Evolutionary conservation across 2,113 vertebrate species (phyloP).

Genomic region (Cichladusa arquata): DNA sequence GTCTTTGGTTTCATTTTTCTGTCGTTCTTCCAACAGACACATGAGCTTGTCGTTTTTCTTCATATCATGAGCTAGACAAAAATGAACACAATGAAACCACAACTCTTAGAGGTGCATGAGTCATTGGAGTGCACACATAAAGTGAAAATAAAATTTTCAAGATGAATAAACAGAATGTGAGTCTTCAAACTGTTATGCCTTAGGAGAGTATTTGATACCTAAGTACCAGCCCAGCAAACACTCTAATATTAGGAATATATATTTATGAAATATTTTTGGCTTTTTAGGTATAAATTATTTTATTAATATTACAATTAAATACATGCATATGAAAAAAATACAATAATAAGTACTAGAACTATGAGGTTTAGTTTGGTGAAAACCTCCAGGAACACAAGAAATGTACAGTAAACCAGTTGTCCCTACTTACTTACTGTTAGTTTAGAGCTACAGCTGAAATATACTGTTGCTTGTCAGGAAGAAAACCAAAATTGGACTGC

Average conservation of each 20-base stretch:
- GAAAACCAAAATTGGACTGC: background rate
- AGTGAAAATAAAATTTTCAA: background rate
- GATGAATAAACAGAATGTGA: background rate
- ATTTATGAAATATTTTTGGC: background rate
- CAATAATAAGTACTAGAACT: background rate
- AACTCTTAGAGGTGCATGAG: background rate
- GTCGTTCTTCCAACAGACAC: slow-evolving; percentile 69
- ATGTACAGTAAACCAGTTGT: background rate
- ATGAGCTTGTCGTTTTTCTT: slow-evolving; percentile 70
- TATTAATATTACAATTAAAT: background rate
- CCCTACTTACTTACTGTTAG: background rate
- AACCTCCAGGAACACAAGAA: background rate
- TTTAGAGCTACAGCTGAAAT: background rate
- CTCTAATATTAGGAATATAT: background rate
- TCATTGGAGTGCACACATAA: background rate
- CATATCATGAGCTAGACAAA: slow-evolving; percentile 72
- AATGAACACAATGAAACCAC: background rate
- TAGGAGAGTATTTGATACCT: background rate
- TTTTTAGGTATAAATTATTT: background rate
- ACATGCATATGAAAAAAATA: background rate
- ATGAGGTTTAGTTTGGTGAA: background rate
- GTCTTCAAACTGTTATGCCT: background rate
- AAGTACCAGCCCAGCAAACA: background rate
- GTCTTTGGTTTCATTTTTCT: slow-evolving; percentile 61
- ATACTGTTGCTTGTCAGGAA: background rate